Conservation (phyloP, 2,888 invertebrate species). For the Xylota segnis region DNA sequence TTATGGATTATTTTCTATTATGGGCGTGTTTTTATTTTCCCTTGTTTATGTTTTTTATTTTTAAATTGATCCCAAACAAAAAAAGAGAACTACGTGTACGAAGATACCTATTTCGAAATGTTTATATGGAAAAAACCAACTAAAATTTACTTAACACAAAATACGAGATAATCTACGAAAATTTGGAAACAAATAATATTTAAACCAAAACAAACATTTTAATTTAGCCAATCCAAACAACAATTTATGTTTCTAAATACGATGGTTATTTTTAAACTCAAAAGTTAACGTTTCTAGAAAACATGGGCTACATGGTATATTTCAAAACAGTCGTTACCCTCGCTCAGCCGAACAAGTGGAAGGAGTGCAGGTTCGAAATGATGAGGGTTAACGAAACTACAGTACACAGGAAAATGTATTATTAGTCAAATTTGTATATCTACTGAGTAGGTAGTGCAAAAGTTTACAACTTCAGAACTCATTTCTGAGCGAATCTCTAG, state of each 20-base stretch:
- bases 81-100: constrained; percentile 57
- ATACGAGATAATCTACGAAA: constrained; percentile 48
- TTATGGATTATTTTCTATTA: neutral
- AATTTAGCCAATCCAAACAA: constrained; percentile 59
- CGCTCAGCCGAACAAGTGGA: no score
- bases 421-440: no score
- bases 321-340: no score
- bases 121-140: constrained; percentile 32
- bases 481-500: no score
- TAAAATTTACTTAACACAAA: constrained; percentile 50
- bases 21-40: constrained; percentile 17
- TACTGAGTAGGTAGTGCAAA: no score
- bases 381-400: no score
- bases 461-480: no score
- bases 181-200: constrained; percentile 37
- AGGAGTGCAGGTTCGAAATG: no score
- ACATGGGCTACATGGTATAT: no score
- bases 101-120: constrained; percentile 60
- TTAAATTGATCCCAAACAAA: constrained; percentile 53
- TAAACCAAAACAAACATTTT: constrained; percentile 46
- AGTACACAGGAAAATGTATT: no score
- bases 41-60: constrained; percentile 13
- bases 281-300: constrained; percentile 19
- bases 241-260: constrained; percentile 17
- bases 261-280: constrained; percentile 31